Percentiles rank a stretch among this genome's conserved stretches.
phyloP scores from a whole-genome alignment of 2,113 vertebrate species.

The Capra hircus region DNA sequence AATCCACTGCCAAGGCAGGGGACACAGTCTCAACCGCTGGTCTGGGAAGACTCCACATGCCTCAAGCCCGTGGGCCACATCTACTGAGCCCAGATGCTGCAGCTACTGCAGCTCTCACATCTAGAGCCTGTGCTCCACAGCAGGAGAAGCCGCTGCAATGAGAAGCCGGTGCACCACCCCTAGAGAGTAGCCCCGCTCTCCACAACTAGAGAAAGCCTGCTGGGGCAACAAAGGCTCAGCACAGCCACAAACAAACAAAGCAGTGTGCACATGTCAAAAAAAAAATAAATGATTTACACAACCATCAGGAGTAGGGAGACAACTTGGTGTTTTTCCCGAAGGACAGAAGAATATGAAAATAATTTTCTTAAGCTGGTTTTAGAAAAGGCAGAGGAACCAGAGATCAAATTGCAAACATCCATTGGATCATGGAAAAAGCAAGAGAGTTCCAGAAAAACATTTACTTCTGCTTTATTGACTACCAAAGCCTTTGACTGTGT shows the following conservation, averaged over 20 bases:
- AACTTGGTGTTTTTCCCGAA: neutral
- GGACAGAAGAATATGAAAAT: neutral
- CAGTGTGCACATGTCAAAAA: neutral
- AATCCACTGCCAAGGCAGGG: neutral
- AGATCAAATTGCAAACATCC: too few relatives aligned
- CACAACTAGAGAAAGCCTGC: neutral
- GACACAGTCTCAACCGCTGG: neutral
- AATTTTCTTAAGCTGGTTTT: neutral
- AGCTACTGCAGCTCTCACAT: neutral
- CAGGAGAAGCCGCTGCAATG: neutral
- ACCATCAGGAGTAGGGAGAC: neutral
- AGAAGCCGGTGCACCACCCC: neutral
- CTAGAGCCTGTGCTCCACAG: neutral
- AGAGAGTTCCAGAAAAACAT: too few relatives aligned
- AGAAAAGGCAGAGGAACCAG: too few relatives aligned
- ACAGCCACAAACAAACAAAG: neutral
- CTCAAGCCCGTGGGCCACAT: neutral
- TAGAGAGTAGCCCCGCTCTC: accelerated
- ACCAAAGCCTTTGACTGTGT: too few relatives aligned
- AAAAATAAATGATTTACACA: neutral
- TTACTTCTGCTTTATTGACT: too few relatives aligned
- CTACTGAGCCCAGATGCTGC: neutral
- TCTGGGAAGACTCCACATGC: neutral
- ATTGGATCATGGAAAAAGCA: too few relatives aligned
- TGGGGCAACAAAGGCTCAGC: neutral